Conservation (phyloP, 2,797 vertebrate species). For the Lateolabrax maculatus region DNA sequence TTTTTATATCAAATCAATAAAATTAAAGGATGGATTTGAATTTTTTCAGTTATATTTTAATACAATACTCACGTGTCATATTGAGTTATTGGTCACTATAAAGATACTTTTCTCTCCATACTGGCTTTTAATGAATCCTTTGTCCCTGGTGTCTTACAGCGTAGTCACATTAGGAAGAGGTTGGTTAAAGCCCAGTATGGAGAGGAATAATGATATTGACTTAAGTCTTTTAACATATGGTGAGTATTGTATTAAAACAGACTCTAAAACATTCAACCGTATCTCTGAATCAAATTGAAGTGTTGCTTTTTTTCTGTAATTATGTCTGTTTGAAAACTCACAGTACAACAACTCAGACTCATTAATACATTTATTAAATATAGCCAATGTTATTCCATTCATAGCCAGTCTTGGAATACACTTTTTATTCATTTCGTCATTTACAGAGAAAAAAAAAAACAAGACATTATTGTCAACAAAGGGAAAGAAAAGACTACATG, state of each 20-base stretch:
- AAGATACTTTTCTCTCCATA: too few relatives aligned
- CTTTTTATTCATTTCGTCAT: slow-evolving; percentile 75
- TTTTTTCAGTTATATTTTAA: background rate
- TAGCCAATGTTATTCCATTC: slow-evolving; percentile 66
- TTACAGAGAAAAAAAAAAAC: slow-evolving; percentile 61
- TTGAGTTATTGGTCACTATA: background rate
- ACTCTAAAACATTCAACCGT: background rate
- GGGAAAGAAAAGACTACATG: slow-evolving; percentile 53
- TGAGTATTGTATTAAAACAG: background rate
- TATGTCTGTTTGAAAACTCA: slow-evolving; percentile 8
- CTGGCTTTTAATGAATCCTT: background rate
- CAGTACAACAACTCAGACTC: slow-evolving; percentile 19
- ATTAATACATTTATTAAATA: slow-evolving; percentile 78
- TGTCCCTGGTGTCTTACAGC: background rate
- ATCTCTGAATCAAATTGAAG: background rate
- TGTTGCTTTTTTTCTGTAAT: background rate
- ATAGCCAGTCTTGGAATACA: slow-evolving; percentile 74
- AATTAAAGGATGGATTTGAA: background rate
- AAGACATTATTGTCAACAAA: slow-evolving; percentile 53
- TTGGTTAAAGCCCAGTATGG: background rate
- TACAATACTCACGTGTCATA: background rate
- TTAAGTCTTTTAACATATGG: background rate
- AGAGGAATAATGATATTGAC: background rate
- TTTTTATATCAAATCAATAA: slow-evolving; percentile 22
- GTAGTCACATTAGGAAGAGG: background rate